phyloP scores from a whole-genome alignment of 64 coral and sea anemone species.

The Montipora sp. region DNA sequence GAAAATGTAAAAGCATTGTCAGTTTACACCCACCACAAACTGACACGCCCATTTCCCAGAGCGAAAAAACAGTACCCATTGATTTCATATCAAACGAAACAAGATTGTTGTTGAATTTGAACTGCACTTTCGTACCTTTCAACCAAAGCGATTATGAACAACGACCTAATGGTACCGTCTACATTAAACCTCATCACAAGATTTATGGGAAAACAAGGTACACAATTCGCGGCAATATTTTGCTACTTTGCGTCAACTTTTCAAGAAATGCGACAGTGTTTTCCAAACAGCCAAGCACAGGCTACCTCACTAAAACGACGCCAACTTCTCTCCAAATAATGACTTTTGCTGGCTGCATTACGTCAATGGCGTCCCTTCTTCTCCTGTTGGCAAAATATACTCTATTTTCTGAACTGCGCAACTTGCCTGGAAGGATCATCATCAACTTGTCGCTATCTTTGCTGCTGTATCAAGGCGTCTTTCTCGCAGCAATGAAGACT shows the following conservation, averaged over 20 bases:
- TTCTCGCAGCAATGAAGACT: neutral
- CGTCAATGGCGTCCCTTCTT: slow-evolving; percentile 29
- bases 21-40: too few relatives aligned
- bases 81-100: neutral
- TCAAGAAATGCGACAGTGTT: neutral
- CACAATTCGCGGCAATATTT: neutral
- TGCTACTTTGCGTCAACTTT: slow-evolving; percentile 15
- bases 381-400: slow-evolving; percentile 40
- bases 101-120: neutral
- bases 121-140: neutral
- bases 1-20: too few relatives aligned
- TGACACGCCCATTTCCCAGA: too few relatives aligned
- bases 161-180: slow-evolving; percentile 7
- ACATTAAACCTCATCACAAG: neutral
- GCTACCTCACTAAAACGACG: neutral
- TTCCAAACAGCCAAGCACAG: neutral
- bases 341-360: slow-evolving; percentile 18
- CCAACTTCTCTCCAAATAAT: neutral
- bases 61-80: rapidly evolving
- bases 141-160: slow-evolving; percentile 18
- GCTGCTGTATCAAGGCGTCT: slow-evolving; percentile 24
- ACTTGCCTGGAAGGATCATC: too few relatives aligned
- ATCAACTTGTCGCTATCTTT: neutral
- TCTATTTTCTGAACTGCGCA: neutral
- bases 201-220: neutral